A percentile compares a stretch with the other conserved stretches of the same genome.
These are phyloP conservation scores for Columba guinea DNA, from an alignment of 2,797 vertebrate genomes.

Conservation along the genomic window DNA sequence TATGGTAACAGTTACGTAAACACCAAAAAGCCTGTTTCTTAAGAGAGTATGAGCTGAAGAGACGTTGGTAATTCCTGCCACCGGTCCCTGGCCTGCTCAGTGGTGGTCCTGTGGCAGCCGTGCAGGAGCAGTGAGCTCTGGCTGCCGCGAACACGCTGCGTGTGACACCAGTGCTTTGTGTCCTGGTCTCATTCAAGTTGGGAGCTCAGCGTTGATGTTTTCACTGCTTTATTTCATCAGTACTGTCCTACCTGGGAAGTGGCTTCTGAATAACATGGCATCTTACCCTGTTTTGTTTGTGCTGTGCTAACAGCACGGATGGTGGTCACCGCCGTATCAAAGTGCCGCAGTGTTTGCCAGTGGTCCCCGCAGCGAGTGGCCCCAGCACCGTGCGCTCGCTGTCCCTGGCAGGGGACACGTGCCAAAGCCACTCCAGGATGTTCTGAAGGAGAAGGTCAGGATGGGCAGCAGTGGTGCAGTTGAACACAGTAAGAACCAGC, in stretches of 20 bases:
- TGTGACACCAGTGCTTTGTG: neutral
- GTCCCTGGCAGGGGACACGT: fast-evolving
- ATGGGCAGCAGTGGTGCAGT: neutral
- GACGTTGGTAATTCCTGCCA: neutral
- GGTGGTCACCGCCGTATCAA: fast-evolving
- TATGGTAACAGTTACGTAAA: neutral
- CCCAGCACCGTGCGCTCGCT: fast-evolving
- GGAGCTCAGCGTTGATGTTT: neutral
- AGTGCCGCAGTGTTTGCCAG: fast-evolving
- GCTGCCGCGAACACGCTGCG: fast-evolving
- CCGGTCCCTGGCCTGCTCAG: fast-evolving
- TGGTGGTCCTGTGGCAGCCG: neutral
- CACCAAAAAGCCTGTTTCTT: neutral
- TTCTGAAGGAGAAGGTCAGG: neutral
- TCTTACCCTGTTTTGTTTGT: neutral
- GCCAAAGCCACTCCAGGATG: neutral
- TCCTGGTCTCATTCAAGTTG: neutral
- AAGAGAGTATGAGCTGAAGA: neutral
- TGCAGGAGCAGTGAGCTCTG: neutral
- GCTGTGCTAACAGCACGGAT: neutral
- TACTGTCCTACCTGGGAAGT: neutral
- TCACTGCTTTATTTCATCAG: neutral
- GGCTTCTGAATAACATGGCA: neutral
- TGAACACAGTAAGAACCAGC: neutral
- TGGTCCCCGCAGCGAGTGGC: fast-evolving